Evolutionary conservation across 2,797 vertebrate species (phyloP), one percentile per base, ranked within the genome.

Genomic region (Ammospiza maritima): DNA sequence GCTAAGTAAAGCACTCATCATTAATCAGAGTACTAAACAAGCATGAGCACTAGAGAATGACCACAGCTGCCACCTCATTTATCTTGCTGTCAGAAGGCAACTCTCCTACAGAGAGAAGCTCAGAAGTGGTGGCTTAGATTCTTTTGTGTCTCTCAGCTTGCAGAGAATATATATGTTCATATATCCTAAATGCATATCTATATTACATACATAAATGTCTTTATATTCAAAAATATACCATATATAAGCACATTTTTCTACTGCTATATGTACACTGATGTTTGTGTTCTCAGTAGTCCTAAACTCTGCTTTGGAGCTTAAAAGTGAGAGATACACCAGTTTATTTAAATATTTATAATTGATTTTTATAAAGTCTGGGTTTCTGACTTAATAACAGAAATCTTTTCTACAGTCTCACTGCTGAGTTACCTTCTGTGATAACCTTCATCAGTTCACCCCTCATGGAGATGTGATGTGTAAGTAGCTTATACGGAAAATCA

Each of bases 61-160:
- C 67, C 95, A 64, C 96, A 97, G 96, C 96, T 97, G 97, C 85
- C 64, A 29, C 85, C 80, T 88, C 95, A 97, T 96, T 94, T 87
- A 88, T 97, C 94, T 97, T 94, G 71, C 85, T 95, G 94, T 96
- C 96, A 97, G 84, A 93, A 93, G 44, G 72, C 85, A 80, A 90
- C 86, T 83, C 57, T 88, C 93, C 93, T 93, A 92, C 92, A 78
- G 85, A 93, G 89, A 84, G 64, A 86, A 91, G 79, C 88, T 96
- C 83, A 75, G 61, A 83, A 94, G 71, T 64, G 69, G 40, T 92
- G 38, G 69, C 79, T 91, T 72, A 57, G 64, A 48, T 69, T 67
- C 96, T 92, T 96, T 96, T 95, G 84, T 96, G 85, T 90, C 38
- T 92, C 69, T 70, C 79, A 93, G 88, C 78, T 94, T 89, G 67